A percentile compares a stretch with the other conserved stretches of the same genome.
Evolutionary conservation across 2,888 invertebrate genomes (phyloP).

Genomic region (Drosophila mettleri): DNA sequence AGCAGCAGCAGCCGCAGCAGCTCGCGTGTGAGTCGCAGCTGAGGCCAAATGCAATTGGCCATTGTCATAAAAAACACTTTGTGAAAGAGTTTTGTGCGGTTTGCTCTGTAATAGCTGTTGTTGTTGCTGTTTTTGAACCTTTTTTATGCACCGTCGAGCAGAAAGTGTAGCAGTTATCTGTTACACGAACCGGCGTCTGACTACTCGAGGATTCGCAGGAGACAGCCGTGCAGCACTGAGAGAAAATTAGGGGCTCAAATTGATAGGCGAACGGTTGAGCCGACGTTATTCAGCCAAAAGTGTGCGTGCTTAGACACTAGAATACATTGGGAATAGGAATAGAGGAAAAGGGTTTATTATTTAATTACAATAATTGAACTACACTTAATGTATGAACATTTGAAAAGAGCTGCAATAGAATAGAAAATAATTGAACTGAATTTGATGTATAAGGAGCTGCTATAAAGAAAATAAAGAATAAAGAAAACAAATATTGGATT

Average conservation of each 20-base stretch:
- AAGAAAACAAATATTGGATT: no score
- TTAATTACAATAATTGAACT: constrained; percentile 1
- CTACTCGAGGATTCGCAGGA: constrained; percentile 45
- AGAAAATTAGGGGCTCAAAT: constrained; percentile 38
- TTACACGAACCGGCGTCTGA: constrained; percentile 43
- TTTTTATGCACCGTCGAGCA: constrained; percentile 82
- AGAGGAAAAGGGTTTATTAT: neutral
- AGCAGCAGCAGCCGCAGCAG: constrained; percentile 62
- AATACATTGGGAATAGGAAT: neutral
- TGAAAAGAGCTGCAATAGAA: no score
- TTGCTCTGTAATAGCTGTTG: constrained; percentile 19
- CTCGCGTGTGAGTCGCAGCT: constrained; percentile 70
- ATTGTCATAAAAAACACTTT: constrained; percentile 81
- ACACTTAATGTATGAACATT: no score
- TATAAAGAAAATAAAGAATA: no score
- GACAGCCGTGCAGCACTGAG: constrained; percentile 38
- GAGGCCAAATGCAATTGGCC: constrained; percentile 75
- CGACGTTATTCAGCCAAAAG: neutral
- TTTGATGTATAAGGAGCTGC: neutral
- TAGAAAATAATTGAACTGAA: neutral
- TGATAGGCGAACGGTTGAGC: neutral
- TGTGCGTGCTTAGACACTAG: neutral
- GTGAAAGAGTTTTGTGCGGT: constrained; percentile 76
- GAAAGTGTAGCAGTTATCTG: constrained; percentile 81
- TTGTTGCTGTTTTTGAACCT: constrained; percentile 64